phyloP scores from a whole-genome alignment of 2,888 invertebrate genomes.

The Caenorhabditis virilis region DNA sequence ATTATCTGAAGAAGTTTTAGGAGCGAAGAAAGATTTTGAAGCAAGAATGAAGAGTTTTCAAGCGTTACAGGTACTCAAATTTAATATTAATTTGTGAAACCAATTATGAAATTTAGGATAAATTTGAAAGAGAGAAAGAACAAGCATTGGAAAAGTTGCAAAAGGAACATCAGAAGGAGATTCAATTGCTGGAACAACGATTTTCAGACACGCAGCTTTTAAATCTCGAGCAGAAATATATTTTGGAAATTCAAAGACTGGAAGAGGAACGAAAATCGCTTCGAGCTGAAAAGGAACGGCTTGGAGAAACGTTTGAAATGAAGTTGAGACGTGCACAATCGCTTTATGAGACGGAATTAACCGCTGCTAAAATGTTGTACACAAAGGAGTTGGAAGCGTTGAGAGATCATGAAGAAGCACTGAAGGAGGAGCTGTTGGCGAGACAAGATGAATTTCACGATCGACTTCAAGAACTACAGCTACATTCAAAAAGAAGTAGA shows the following conservation, averaged over 20 bases:
- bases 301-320: conserved; percentile 68
- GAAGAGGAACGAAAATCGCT: conserved; percentile 68
- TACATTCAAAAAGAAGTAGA: conserved; percentile 59
- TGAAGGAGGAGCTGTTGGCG: conserved; percentile 65
- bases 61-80: conserved; percentile 62
- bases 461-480: conserved; percentile 66
- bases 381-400: conserved; percentile 66
- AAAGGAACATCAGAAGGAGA: conserved; percentile 69
- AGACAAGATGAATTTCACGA: conserved; percentile 69
- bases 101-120: conserved; percentile 49
- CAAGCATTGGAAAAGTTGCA: conserved; percentile 66
- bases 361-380: conserved; percentile 68
- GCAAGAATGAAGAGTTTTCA: conserved; percentile 71
- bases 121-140: conserved; percentile 68
- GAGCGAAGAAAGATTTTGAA: conserved; percentile 70
- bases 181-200: conserved; percentile 65
- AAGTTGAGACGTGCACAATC: conserved; percentile 67
- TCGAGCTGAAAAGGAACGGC: conserved; percentile 65
- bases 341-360: conserved; percentile 67
- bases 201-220: conserved; percentile 66
- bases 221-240: conserved; percentile 69
- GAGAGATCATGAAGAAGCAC: conserved; percentile 66
- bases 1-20: conserved; percentile 70
- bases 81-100: background rate
- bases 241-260: conserved; percentile 67